phyloP scores from a whole-genome alignment of 1,140 invertebrate species.

The Pogonomyrmex barbatus region DNA sequence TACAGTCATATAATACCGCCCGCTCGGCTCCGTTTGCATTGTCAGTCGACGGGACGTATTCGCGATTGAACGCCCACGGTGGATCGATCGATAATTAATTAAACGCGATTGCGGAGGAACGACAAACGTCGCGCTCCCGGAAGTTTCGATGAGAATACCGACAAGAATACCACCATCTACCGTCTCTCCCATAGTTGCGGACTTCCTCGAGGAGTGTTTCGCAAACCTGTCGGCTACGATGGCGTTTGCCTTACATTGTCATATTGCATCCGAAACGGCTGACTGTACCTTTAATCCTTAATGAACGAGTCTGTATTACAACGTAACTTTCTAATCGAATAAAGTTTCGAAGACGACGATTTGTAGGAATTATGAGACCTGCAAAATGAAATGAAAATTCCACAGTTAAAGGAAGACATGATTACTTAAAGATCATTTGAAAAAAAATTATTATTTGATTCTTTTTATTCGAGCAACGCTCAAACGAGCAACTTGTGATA shows the following conservation, averaged over 20 bases:
- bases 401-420: not conserved
- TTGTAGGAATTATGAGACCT: constrained; percentile 4
- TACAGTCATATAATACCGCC: constrained; percentile 49
- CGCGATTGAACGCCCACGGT: not conserved
- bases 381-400: not conserved
- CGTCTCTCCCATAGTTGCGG: constrained; percentile 53
- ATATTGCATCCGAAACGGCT: constrained; percentile 55
- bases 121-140: constrained; percentile 65
- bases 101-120: constrained; percentile 69
- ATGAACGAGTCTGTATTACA: constrained; percentile 22
- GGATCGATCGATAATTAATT: constrained; percentile 73
- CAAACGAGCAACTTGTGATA: not conserved
- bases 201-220: constrained; percentile 65
- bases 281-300: constrained; percentile 64
- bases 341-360: constrained; percentile 36
- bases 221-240: constrained; percentile 55
- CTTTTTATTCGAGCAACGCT: not conserved
- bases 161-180: constrained; percentile 65
- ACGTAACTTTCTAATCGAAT: constrained; percentile 52
- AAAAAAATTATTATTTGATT: constrained; percentile 22
- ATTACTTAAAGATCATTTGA: not conserved
- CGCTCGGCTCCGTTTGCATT: constrained; percentile 32
- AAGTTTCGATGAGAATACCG: constrained; percentile 60
- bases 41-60: constrained; percentile 38
- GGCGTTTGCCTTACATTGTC: constrained; percentile 71